Conservation (phyloP, 2,113 vertebrate genomes). For the Callaeas wilsoni region DNA sequence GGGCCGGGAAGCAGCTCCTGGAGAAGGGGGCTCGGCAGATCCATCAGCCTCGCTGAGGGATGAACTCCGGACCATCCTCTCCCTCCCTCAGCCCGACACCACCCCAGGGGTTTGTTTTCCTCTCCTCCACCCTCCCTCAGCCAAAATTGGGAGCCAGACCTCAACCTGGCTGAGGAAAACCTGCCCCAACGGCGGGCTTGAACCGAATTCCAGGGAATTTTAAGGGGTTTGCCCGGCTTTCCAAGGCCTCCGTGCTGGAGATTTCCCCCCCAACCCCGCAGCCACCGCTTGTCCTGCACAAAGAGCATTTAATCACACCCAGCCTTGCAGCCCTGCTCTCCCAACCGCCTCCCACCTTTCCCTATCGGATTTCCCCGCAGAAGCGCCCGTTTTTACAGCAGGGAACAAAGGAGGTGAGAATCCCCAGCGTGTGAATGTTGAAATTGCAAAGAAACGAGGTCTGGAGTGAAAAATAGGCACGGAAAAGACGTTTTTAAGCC, state of each 20-base stretch:
- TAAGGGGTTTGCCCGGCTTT: neutral
- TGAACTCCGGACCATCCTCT: accelerated
- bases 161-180: neutral
- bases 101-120: neutral
- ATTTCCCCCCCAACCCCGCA: neutral
- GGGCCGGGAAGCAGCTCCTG: neutral
- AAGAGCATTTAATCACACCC: conserved; percentile 1
- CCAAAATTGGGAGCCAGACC: neutral
- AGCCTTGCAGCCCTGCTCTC: neutral
- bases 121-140: neutral
- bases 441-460: accelerated
- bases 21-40: neutral
- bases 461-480: accelerated
- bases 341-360: neutral
- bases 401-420: neutral
- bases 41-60: neutral
- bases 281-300: neutral
- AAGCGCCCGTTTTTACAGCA: neutral
- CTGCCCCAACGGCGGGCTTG: neutral
- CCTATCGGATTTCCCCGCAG: neutral
- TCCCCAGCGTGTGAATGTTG: too few species aligned
- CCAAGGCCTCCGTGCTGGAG: accelerated
- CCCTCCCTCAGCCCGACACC: neutral
- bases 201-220: accelerated
- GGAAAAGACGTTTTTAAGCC: neutral